Conservation (phyloP, 2,113 vertebrate genomes). For the Apaloderma vittatum region DNA sequence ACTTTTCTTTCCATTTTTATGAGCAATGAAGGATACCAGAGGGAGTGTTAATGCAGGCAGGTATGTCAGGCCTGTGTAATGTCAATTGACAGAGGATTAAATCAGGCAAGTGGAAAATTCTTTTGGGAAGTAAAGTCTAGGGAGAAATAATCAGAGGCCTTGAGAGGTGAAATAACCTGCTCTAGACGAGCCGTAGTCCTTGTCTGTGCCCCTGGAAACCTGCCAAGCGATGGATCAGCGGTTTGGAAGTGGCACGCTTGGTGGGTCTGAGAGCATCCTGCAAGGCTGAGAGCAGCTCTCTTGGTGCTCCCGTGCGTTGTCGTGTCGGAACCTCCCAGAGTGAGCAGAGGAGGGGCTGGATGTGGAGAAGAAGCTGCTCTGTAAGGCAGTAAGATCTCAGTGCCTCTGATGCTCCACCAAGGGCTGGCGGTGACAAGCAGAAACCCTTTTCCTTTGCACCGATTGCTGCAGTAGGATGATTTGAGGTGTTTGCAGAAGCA, state of each 20-base stretch:
- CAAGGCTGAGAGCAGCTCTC: background rate
- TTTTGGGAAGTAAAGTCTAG: background rate
- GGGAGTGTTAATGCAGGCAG: background rate
- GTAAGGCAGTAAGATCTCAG: fast-evolving
- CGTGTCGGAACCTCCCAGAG: fast-evolving
- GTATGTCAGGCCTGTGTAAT: constrained; percentile 7
- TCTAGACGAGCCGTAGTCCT: background rate
- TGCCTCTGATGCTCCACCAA: background rate
- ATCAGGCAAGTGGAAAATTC: background rate
- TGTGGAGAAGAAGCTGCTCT: background rate
- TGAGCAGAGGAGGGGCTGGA: fast-evolving
- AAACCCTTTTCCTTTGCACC: background rate
- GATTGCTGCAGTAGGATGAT: background rate
- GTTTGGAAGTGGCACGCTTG: background rate
- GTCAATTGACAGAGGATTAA: background rate
- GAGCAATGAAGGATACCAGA: background rate
- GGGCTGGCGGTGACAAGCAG: background rate
- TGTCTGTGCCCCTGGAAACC: background rate
- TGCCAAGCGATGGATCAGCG: background rate
- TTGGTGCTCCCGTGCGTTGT: no score
- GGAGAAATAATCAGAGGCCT: background rate
- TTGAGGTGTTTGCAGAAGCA: background rate
- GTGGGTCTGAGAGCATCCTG: background rate
- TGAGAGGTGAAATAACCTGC: background rate
- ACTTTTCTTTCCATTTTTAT: background rate